These are phyloP conservation scores for Acanthaster planci DNA, from an alignment of 35 echinoderm and acorn worm species.

Conservation along the genomic window DNA sequence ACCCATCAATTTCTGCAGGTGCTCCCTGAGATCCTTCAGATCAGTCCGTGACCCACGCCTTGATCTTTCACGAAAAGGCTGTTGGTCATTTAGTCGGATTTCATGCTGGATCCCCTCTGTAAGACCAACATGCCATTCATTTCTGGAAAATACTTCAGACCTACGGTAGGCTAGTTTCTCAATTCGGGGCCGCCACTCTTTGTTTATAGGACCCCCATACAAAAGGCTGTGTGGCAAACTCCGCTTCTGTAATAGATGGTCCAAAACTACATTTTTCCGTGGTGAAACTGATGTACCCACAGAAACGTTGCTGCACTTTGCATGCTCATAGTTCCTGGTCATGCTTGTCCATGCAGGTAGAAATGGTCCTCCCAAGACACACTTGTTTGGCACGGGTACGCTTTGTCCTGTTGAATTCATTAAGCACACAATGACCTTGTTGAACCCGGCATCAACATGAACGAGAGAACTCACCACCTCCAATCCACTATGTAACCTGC, in stretches of 20 bases:
- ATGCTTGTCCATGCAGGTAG: background rate
- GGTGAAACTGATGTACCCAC: background rate
- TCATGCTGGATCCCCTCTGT: slow-evolving; percentile 13
- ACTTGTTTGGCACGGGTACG: background rate
- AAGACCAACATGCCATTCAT: slow-evolving; percentile 32
- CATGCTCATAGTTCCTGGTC: background rate
- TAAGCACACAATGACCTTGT: background rate
- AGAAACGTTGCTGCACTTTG: background rate
- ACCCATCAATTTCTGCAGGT: slow-evolving; percentile 39
- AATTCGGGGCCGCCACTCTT: too few relatives aligned
- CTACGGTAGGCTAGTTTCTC: too few relatives aligned
- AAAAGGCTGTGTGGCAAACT: slow-evolving; percentile 36
- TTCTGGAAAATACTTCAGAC: slow-evolving; percentile 23
- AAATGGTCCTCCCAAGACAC: background rate
- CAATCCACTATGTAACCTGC: background rate
- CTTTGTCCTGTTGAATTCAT: background rate
- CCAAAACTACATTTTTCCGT: too few relatives aligned
- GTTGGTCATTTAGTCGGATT: slow-evolving; percentile 41
- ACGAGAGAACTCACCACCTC: background rate
- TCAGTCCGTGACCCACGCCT: slow-evolving; percentile 18
- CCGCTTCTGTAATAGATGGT: background rate
- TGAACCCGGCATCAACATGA: background rate
- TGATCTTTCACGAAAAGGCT: slow-evolving; percentile 34
- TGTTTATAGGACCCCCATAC: too few relatives aligned
- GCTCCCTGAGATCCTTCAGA: slow-evolving; percentile 32